Percentiles rank a stretch among this genome's conserved stretches.
Conservation (phyloP, 2,888 invertebrate species). For the Chouioia cunea region DNA sequence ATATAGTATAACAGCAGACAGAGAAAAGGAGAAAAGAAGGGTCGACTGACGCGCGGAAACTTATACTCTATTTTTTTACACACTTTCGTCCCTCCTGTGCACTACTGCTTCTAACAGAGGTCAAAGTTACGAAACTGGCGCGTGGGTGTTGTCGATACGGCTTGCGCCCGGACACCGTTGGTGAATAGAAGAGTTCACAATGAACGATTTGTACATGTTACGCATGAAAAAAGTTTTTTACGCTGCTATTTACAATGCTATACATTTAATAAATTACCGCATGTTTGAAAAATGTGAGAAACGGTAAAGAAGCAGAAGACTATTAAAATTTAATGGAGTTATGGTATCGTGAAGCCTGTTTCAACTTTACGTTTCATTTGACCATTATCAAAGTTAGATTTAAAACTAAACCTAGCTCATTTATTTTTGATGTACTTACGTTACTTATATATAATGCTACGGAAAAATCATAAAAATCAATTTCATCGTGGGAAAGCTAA, state of each 20-base stretch:
- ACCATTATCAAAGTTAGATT: too few species aligned
- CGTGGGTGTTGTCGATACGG: constrained; percentile 7
- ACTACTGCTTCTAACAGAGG: not conserved
- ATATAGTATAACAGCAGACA: not conserved
- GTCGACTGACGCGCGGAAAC: constrained; percentile 8
- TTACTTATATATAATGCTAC: constrained; percentile 5
- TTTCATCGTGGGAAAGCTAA: constrained; percentile 18
- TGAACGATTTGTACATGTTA: too few species aligned
- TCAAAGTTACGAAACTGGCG: constrained; percentile 27
- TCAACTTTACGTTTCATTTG: too few species aligned
- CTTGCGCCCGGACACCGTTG: constrained; percentile 1
- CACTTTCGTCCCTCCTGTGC: not conserved
- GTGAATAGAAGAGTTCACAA: not conserved
- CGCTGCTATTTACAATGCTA: too few species aligned
- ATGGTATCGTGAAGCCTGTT: too few species aligned
- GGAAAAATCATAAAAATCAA: constrained; percentile 14
- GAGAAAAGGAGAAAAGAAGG: constrained; percentile 1
- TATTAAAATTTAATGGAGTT: too few species aligned
- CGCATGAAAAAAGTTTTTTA: too few species aligned
- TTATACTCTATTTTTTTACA: constrained; percentile 2
- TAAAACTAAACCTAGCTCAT: too few species aligned
- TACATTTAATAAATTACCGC: too few species aligned
- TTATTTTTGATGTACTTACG: constrained; percentile 11
- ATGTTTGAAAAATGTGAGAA: too few species aligned
- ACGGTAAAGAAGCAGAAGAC: too few species aligned